These are phyloP conservation scores for Aphidoletes aphidimyza DNA, from an alignment of 2,888 invertebrate genomes.

Conservation along the genomic window DNA sequence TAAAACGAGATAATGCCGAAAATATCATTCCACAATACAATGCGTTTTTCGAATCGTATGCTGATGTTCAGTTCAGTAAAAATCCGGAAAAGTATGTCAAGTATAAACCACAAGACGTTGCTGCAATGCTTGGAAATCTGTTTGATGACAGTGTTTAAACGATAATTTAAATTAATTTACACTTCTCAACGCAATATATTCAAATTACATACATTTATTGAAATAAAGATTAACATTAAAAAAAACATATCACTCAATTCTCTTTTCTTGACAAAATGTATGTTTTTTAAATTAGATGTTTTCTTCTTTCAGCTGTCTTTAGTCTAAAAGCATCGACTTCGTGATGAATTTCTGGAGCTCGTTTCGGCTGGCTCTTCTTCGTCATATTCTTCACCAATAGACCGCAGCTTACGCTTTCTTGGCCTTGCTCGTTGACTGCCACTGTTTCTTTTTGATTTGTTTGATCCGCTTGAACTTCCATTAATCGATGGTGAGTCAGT, in stretches of 20 bases:
- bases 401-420: slow-evolving; percentile 19
- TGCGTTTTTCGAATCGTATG: slow-evolving; percentile 80
- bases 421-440: neutral
- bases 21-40: slow-evolving; percentile 87
- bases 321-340: slow-evolving; percentile 10
- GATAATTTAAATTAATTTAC: neutral
- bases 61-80: slow-evolving; percentile 85
- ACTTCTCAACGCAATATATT: neutral
- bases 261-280: neutral
- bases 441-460: neutral
- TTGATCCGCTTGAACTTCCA: neutral
- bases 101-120: slow-evolving; percentile 86
- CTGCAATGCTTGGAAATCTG: slow-evolving; percentile 85
- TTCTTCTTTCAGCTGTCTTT: neutral
- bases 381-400: slow-evolving; percentile 36
- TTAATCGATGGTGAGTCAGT: neutral
- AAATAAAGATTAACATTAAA: neutral
- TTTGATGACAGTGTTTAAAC: slow-evolving; percentile 76
- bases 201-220: neutral
- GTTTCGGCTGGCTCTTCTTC: neutral
- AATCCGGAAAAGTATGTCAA: slow-evolving; percentile 94
- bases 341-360: neutral
- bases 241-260: neutral
- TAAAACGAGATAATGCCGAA: slow-evolving; percentile 91
- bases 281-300: neutral